These are phyloP conservation scores for Rousettus leschenaultii DNA, from an alignment of 2,113 vertebrate species.

Conservation along the genomic window DNA sequence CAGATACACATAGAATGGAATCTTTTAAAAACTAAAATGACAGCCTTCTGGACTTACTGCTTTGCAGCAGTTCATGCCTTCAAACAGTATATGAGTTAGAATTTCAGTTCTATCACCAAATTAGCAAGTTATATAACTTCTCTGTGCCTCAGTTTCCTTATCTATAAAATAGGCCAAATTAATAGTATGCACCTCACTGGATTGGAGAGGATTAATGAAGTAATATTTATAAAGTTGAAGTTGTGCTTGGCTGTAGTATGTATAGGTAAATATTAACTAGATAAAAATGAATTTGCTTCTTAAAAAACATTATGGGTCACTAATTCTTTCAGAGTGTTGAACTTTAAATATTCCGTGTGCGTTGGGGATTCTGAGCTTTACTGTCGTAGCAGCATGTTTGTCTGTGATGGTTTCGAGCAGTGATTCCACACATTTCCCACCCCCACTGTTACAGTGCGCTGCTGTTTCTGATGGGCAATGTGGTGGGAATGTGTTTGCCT, in stretches of 20 bases:
- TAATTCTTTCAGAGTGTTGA: neutral
- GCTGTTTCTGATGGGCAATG: neutral
- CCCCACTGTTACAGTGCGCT: neutral
- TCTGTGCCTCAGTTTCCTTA: neutral
- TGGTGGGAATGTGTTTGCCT: neutral
- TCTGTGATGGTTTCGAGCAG: neutral
- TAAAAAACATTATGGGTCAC: neutral
- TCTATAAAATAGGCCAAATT: neutral
- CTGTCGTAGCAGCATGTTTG: neutral
- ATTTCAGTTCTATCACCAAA: neutral
- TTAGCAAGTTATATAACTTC: neutral
- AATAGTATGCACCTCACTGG: neutral
- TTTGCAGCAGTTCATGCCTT: neutral
- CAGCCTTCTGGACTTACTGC: neutral
- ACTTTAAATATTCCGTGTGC: neutral
- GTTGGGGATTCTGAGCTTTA: neutral
- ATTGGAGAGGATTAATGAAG: neutral
- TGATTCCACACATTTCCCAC: neutral
- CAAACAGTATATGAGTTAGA: neutral
- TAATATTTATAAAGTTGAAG: neutral
- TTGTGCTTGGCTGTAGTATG: neutral
- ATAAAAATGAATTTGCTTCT: neutral
- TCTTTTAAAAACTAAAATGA: slow-evolving; percentile 19
- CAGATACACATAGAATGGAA: neutral
- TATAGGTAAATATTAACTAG: neutral